phyloP scores from a whole-genome alignment of 2,888 invertebrate species.

The Agrotis puta region DNA sequence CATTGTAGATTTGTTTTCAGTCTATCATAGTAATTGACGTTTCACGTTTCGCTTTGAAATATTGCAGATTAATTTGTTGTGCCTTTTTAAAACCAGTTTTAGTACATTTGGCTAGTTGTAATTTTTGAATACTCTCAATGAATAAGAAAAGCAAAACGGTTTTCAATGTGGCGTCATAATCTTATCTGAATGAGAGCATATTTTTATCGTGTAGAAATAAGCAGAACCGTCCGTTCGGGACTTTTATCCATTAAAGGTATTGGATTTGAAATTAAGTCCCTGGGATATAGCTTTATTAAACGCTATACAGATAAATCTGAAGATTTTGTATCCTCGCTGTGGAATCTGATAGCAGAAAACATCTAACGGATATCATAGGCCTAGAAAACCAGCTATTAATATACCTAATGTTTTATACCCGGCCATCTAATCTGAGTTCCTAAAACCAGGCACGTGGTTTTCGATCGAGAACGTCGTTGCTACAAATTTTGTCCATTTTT shows the following conservation, averaged over 20 bases:
- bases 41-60: constrained; percentile 40
- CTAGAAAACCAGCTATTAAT: constrained; percentile 39
- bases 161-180: not conserved
- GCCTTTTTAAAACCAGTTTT: not conserved
- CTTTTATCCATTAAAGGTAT: not conserved
- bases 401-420: constrained; percentile 18
- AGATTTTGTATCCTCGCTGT: not conserved
- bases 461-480: constrained; percentile 68
- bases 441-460: constrained; percentile 72
- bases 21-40: constrained; percentile 48
- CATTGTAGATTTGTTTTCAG: constrained; percentile 58
- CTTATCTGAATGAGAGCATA: not conserved
- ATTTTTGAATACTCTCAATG: constrained; percentile 8
- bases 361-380: not conserved
- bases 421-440: constrained; percentile 34
- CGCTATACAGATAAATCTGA: not conserved
- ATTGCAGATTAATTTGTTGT: constrained; percentile 32
- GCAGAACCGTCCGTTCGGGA: not conserved
- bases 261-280: not conserved
- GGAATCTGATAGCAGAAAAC: constrained; percentile 7
- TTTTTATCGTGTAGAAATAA: constrained; percentile 7
- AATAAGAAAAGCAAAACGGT: not conserved
- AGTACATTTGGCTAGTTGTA: not conserved
- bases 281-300: not conserved
- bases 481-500: constrained; percentile 81